Evolutionary conservation across 1,140 invertebrate species (phyloP), one percentile per base, ranked within the genome.

Genomic region (Diorhabda elongata): DNA sequence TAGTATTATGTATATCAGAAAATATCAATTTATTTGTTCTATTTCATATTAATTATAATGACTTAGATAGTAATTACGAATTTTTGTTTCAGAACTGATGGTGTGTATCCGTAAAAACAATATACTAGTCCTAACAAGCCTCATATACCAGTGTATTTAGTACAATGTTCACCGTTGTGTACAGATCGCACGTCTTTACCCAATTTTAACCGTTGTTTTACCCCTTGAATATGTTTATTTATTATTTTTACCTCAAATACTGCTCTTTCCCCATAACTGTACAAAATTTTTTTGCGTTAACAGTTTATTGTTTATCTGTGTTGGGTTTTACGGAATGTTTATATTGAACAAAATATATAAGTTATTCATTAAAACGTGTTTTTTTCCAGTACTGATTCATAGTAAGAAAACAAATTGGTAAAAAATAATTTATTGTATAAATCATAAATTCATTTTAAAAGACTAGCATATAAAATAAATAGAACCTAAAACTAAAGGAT

Each of bases 291-390:
- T 75, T 76, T 73, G 72, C 75, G 71, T 74, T 77, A 77, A 74
- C 71, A 75, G 71, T 74, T 77, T 74, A 77, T 79, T 79, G 73
- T 76, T 79, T 76, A 76, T 74, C 78, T 79, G 79, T 80, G 79
- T 80, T 79, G 79, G 78, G 79, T 79, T 80, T 80, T 79, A 76
- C 77, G 79, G 79, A 80, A 75, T 80, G 79, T 79, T 79, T 79
- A 79, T 77, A 77, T 71, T 69, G 66, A 77, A 65, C 64, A 76
- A 74, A 26, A 74, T 73, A 76, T 74, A 75, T 72, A 42, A 72
- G 60, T 70, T 74, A 68, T 68, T 62, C 47, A 8, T 8, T 52
- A 8, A 59, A 60, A 61, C 42, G 45, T 42, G 43, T 43, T 64
- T 58, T 59, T 64, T 52, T 52, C 47, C 47, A 52, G 4, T n/a